Percentiles rank a stretch among this genome's conserved stretches.
These are phyloP conservation scores for Trichopria drosophilae DNA, from an alignment of 2,888 invertebrate genomes.

Conservation along the genomic window DNA sequence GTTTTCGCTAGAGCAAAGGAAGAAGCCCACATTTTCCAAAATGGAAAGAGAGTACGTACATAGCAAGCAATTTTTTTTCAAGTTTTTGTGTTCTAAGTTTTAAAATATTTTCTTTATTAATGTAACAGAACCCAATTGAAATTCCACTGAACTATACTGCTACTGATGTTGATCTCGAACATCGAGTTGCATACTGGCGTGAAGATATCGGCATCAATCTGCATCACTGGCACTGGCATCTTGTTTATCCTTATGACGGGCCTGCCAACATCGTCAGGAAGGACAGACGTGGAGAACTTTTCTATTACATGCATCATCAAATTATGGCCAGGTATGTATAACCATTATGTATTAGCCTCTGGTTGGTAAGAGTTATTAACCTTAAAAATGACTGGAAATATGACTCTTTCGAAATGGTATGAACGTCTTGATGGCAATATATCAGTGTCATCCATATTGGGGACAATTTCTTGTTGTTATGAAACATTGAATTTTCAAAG, in stretches of 20 bases:
- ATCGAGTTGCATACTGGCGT: slow-evolving; percentile 80
- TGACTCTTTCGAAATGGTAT: too few relatives aligned
- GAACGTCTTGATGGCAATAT: too few relatives aligned
- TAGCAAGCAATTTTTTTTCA: too few relatives aligned
- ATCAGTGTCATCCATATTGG: too few relatives aligned
- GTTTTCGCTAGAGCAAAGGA: slow-evolving; percentile 72
- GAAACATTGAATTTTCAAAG: too few relatives aligned
- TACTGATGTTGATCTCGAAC: slow-evolving; percentile 73
- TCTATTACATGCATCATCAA: slow-evolving; percentile 81
- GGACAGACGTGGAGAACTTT: slow-evolving; percentile 76
- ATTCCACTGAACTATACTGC: slow-evolving; percentile 78
- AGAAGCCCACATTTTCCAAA: slow-evolving; percentile 66
- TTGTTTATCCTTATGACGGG: slow-evolving; percentile 80
- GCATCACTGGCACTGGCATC: slow-evolving; percentile 92
- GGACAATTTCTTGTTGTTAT: too few relatives aligned
- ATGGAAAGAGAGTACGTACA: slow-evolving; percentile 65
- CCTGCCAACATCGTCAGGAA: slow-evolving; percentile 69
- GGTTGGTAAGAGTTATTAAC: too few relatives aligned
- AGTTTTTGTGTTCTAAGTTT: too few relatives aligned
- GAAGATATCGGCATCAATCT: slow-evolving; percentile 84
- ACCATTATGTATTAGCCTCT: too few relatives aligned
- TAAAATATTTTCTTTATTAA: too few relatives aligned
- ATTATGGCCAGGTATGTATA: slow-evolving; percentile 68
- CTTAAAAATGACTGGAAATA: too few relatives aligned
- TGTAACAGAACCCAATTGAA: slow-evolving; percentile 67